phyloP scores from a whole-genome alignment of 2,888 invertebrate species.

The Drosophila sordidapex region DNA sequence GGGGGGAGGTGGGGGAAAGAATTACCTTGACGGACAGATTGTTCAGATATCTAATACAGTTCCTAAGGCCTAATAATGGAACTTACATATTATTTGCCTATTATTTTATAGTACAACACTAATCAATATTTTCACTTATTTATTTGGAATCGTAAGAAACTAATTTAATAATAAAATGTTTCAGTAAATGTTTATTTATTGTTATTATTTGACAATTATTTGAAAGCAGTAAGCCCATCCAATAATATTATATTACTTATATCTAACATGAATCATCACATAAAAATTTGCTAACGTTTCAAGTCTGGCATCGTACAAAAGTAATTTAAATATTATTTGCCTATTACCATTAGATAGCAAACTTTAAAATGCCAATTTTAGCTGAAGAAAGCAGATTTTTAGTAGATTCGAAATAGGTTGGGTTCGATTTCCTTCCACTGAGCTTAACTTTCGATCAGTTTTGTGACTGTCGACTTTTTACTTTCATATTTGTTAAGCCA shows the following conservation, averaged over 20 bases:
- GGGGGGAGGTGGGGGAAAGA: not conserved
- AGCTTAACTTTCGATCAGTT: too few species aligned
- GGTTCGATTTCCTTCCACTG: not conserved
- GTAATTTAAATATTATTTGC: not conserved
- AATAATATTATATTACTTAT: not conserved
- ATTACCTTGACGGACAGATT: not conserved
- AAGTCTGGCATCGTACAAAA: not conserved
- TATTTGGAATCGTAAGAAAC: not conserved
- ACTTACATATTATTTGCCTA: not conserved
- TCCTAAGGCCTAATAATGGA: not conserved
- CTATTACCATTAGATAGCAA: not conserved
- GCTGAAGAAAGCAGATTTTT: not conserved
- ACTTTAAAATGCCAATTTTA: too few species aligned
- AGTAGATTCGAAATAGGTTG: not conserved
- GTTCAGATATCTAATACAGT: not conserved
- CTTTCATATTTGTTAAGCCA: not conserved
- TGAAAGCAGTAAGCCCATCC: not conserved
- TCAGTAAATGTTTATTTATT: too few species aligned
- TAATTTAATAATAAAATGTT: not conserved
- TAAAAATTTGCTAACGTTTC: not conserved
- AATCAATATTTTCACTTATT: not conserved
- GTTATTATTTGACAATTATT: not conserved
- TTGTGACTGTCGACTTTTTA: not conserved
- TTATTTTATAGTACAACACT: not conserved
- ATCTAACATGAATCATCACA: not conserved